These are phyloP conservation scores for Mesodorylaimus sp. DNA, from an alignment of 2,888 invertebrate species.

Conservation along the genomic window DNA sequence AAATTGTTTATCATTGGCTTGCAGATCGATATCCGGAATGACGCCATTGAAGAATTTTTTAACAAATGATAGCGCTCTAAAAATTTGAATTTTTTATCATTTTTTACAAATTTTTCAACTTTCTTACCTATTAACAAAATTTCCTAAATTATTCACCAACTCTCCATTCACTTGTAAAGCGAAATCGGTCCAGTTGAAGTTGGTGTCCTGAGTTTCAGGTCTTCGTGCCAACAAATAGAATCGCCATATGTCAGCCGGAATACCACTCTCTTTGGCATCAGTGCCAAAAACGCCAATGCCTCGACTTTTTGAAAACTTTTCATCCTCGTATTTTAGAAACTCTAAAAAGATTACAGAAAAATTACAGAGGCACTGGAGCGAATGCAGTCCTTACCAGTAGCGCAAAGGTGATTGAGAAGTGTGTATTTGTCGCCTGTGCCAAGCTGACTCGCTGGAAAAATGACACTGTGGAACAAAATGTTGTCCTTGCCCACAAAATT, in stretches of 20 bases:
- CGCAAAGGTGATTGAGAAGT: slow-evolving; percentile 67
- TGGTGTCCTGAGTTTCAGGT: slow-evolving; percentile 79
- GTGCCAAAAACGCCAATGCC: slow-evolving; percentile 92
- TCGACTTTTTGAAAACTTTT: slow-evolving; percentile 90
- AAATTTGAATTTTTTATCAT: not conserved
- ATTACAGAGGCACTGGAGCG: too few species aligned
- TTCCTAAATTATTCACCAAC: slow-evolving; percentile 86
- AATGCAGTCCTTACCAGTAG: slow-evolving; percentile 51
- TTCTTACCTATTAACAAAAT: slow-evolving; percentile 62
- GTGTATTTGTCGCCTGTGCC: slow-evolving; percentile 65
- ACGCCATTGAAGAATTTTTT: slow-evolving; percentile 14
- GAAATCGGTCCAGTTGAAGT: slow-evolving; percentile 83
- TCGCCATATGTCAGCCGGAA: slow-evolving; percentile 42
- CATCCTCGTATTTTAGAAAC: slow-evolving; percentile 93
- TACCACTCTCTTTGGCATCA: slow-evolving; percentile 57
- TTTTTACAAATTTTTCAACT: not conserved
- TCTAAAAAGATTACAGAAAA: slow-evolving; percentile 43
- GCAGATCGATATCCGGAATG: slow-evolving; percentile 21
- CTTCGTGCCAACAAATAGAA: slow-evolving; percentile 83
- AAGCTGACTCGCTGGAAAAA: slow-evolving; percentile 75
- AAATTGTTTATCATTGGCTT: slow-evolving; percentile 19
- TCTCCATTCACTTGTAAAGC: slow-evolving; percentile 83
- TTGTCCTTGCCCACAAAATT: slow-evolving; percentile 99
- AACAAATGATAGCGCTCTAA: slow-evolving; percentile 4
- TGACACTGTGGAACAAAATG: slow-evolving; percentile 93